Evolutionary conservation across 2,797 vertebrate species (phyloP).

Genomic region (Sebastes cheni): DNA sequence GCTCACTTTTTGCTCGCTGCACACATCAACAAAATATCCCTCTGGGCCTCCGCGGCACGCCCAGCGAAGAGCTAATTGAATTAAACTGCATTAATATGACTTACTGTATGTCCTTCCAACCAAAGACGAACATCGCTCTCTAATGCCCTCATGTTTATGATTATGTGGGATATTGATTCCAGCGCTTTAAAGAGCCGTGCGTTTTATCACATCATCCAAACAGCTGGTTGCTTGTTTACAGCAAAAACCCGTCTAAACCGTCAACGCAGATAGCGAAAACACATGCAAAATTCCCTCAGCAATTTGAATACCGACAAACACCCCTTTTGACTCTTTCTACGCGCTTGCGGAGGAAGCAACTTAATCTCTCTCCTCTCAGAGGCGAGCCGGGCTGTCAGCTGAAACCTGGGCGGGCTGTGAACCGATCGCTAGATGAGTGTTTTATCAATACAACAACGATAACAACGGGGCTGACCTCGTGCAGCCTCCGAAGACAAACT

Average conservation of each 20-base stretch:
- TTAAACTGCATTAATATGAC: constrained; percentile 75
- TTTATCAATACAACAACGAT: constrained; percentile 62
- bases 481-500: constrained; percentile 63
- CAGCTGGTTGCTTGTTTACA: constrained; percentile 75
- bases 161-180: constrained; percentile 73
- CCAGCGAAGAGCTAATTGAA: constrained; percentile 68
- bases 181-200: constrained; percentile 63
- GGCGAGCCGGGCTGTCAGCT: constrained; percentile 25
- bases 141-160: constrained; percentile 70
- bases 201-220: constrained; percentile 66
- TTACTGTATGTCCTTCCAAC: constrained; percentile 58
- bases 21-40: constrained; percentile 70
- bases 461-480: constrained; percentile 61
- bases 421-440: constrained; percentile 27
- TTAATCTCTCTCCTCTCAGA: constrained; percentile 50
- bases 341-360: constrained; percentile 30
- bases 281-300: constrained; percentile 64
- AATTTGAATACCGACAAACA: constrained; percentile 62
- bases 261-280: constrained; percentile 69
- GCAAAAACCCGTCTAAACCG: constrained; percentile 38
- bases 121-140: constrained; percentile 53
- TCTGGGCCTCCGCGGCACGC: constrained; percentile 49
- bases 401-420: constrained; percentile 47
- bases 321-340: constrained; percentile 25
- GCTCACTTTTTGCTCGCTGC: constrained; percentile 59